Percentiles rank a stretch among this genome's conserved stretches.
phyloP scores from a whole-genome alignment of 2,888 invertebrate species.

The Onthophagus sagittarius region DNA sequence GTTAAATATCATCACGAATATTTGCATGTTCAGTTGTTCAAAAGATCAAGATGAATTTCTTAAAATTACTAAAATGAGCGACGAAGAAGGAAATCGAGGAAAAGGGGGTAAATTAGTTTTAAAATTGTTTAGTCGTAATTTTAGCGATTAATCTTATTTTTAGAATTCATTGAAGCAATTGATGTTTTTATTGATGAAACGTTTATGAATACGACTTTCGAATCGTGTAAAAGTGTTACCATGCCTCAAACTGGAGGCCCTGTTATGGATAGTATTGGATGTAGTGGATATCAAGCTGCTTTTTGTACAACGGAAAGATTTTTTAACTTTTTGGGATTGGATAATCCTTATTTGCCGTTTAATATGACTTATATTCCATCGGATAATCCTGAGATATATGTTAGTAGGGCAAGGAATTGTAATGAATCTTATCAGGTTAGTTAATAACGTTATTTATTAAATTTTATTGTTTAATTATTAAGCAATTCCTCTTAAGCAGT shows the following conservation, averaged over 20 bases:
- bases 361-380: conserved; percentile 57
- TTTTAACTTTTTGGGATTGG: conserved; percentile 63
- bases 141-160: conserved; percentile 19
- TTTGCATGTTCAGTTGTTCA: conserved; percentile 80
- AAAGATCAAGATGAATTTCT: conserved; percentile 63
- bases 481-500: too few species aligned
- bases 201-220: conserved; percentile 63
- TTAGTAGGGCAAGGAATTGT: conserved; percentile 52
- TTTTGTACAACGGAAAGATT: conserved; percentile 64
- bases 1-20: conserved; percentile 68
- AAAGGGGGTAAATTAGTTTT: conserved; percentile 16
- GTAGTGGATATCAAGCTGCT: conserved; percentile 54
- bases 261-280: conserved; percentile 78
- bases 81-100: conserved; percentile 15
- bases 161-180: conserved; percentile 50
- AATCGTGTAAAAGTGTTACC: conserved; percentile 75
- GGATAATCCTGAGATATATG: conserved; percentile 48
- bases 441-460: conserved; percentile 14
- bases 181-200: conserved; percentile 55
- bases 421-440: conserved; percentile 55
- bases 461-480: too few species aligned
- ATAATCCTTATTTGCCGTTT: conserved; percentile 56
- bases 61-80: conserved; percentile 14
- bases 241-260: conserved; percentile 71
- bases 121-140: background rate